These are phyloP conservation scores for Synergus itoensis DNA, from an alignment of 2,888 invertebrate genomes.

Conservation along the genomic window DNA sequence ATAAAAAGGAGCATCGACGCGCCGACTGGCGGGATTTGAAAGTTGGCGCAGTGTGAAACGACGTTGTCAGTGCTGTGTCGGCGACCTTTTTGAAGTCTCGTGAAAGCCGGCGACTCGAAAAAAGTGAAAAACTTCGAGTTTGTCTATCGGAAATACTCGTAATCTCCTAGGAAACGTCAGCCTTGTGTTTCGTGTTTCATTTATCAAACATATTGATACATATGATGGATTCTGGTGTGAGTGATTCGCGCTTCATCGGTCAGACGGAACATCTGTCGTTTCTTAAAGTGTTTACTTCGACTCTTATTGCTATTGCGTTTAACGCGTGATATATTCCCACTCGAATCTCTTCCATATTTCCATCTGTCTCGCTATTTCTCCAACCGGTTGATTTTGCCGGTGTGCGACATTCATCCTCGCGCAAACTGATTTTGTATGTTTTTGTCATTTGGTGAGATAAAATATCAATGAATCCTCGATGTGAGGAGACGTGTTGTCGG, in stretches of 20 bases:
- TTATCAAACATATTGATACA: neutral
- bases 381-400: neutral
- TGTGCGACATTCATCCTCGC: neutral
- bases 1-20: conserved; percentile 38
- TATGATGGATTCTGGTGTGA: conserved; percentile 18
- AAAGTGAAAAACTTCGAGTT: neutral
- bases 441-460: neutral
- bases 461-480: conserved; percentile 44
- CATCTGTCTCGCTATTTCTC: neutral
- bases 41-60: conserved; percentile 46
- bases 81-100: conserved; percentile 29
- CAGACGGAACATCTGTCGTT: conserved; percentile 24
- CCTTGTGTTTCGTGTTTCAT: neutral
- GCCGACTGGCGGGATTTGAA: conserved; percentile 50
- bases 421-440: conserved; percentile 11
- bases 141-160: neutral
- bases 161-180: neutral
- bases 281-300: neutral
- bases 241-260: conserved; percentile 14
- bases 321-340: neutral
- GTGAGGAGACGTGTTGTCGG: conserved; percentile 51
- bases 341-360: neutral
- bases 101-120: conserved; percentile 24
- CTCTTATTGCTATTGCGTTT: neutral
- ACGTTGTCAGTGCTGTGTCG: conserved; percentile 37